phyloP scores from a whole-genome alignment of 2,113 vertebrate species.

The Stegastes partitus region DNA sequence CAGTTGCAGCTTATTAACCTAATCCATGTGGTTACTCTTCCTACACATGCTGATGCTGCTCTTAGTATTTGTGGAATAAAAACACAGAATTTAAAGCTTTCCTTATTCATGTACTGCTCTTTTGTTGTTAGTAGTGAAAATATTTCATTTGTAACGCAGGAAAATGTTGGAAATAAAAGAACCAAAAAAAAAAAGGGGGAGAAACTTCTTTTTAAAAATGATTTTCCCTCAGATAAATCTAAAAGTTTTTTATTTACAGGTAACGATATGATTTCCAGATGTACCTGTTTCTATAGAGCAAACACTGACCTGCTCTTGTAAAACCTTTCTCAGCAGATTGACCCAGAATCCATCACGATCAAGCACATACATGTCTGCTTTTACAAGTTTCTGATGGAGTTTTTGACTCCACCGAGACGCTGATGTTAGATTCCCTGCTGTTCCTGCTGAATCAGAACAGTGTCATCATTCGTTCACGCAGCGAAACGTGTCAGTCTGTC shows the following conservation, averaged over 20 bases:
- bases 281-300: not conserved
- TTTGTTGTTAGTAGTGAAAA: not conserved
- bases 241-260: slow-evolving; percentile 5
- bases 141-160: not conserved
- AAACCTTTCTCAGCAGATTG: not conserved
- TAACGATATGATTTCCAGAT: not conserved
- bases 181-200: slow-evolving; percentile 12
- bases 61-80: not conserved
- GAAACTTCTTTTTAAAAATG: not conserved
- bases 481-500: not conserved
- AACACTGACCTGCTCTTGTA: not conserved
- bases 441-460: slow-evolving; percentile 29
- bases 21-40: not conserved
- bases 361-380: not conserved
- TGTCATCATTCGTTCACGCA: slow-evolving; percentile 30
- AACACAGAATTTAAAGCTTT: not conserved
- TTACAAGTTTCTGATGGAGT: not conserved
- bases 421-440: not conserved
- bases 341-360: not conserved
- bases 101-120: not conserved
- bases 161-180: not conserved
- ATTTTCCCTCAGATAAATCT: not conserved
- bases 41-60: too few species aligned
- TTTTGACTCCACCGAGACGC: not conserved
- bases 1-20: not conserved